phyloP scores from a whole-genome alignment of 2,113 vertebrate species.

The Cyprinodon tularosa region DNA sequence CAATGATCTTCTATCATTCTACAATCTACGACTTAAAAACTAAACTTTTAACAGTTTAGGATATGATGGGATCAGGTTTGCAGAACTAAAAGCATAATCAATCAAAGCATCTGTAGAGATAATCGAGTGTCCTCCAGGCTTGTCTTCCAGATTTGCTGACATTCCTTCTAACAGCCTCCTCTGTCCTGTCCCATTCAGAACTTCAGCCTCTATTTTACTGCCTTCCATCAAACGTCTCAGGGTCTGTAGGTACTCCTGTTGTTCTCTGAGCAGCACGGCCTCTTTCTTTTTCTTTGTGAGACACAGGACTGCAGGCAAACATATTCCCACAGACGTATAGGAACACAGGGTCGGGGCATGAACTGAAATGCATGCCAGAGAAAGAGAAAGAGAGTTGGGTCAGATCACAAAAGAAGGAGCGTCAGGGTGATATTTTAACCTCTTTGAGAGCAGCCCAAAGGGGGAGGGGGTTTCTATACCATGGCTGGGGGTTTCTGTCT shows the following conservation, averaged over 20 bases:
- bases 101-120: not conserved
- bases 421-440: slow-evolving; percentile 74
- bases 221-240: slow-evolving; percentile 73
- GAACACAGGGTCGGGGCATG: no score
- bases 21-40: no score
- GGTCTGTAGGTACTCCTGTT: slow-evolving; percentile 74
- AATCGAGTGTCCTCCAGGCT: not conserved
- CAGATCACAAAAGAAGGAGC: slow-evolving; percentile 52
- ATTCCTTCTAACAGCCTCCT: slow-evolving; percentile 15
- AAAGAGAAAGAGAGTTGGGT: slow-evolving; percentile 42
- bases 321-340: not conserved
- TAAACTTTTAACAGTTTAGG: not conserved
- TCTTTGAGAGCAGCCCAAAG: slow-evolving; percentile 47
- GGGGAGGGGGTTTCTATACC: slow-evolving; percentile 9
- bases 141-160: not conserved
- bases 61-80: not conserved
- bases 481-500: slow-evolving; percentile 20
- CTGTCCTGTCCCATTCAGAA: slow-evolving; percentile 62
- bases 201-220: slow-evolving; percentile 71
- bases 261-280: slow-evolving; percentile 55
- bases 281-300: not conserved
- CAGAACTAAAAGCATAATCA: not conserved
- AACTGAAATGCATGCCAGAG: not conserved
- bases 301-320: slow-evolving; percentile 2
- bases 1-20: no score